These are phyloP conservation scores for Gallirallus australis DNA, from an alignment of 2,797 vertebrate genomes.

Conservation along the genomic window DNA sequence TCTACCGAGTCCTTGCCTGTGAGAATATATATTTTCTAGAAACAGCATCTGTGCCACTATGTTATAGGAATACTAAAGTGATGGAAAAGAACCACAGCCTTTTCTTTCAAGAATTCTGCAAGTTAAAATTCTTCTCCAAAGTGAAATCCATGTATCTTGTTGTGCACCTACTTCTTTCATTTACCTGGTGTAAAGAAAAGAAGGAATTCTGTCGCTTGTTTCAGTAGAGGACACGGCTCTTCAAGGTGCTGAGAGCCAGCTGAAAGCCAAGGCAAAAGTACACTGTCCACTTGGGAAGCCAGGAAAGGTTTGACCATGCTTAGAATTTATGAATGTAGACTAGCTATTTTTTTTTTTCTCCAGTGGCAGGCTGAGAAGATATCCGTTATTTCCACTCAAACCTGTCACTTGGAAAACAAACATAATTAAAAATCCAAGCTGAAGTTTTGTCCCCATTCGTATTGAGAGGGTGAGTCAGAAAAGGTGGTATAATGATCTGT, in stretches of 20 bases:
- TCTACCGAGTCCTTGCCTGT: not conserved
- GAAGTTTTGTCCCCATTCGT: not conserved
- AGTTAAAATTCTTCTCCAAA: not conserved
- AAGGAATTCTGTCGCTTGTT: not conserved
- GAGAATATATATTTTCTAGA: not conserved
- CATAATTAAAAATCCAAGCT: not conserved
- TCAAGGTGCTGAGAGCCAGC: not conserved
- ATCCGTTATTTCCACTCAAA: not conserved
- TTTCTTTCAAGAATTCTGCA: conserved; percentile 21
- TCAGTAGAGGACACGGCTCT: not conserved
- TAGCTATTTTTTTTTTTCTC: not conserved
- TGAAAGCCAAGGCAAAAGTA: not conserved
- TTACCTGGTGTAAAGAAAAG: not conserved
- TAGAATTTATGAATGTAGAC: not conserved
- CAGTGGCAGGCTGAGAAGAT: not conserved
- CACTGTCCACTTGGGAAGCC: not conserved
- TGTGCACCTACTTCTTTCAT: not conserved
- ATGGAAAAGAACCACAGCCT: not conserved
- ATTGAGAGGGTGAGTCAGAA: not conserved
- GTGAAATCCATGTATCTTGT: not conserved
- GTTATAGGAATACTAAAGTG: not conserved
- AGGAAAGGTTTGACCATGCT: not conserved
- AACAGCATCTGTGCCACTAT: not conserved
- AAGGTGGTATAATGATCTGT: not conserved
- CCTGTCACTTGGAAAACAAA: not conserved